Percentiles rank a stretch among this genome's conserved stretches.
Evolutionary conservation across 2,888 invertebrate genomes (phyloP).

Genomic region (Drosophila neonasuta): DNA sequence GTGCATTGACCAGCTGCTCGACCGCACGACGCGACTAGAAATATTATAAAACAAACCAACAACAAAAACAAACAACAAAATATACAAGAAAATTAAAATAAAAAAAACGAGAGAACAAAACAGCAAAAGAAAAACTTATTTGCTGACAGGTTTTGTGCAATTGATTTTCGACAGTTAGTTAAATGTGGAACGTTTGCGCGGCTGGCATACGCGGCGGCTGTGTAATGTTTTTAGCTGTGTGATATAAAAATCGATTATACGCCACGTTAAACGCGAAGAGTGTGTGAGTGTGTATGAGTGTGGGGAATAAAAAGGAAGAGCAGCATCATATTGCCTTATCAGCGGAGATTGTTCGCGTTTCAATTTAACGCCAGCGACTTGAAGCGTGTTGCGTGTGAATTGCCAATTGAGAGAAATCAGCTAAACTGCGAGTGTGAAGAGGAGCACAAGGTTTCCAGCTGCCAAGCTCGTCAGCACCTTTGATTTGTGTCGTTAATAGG

Average conservation of each 20-base stretch:
- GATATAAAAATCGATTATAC: constrained; percentile 71
- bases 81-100: background rate
- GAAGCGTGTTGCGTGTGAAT: constrained; percentile 30
- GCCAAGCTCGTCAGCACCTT: constrained; percentile 38
- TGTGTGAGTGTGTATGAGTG: background rate
- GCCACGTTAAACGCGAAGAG: constrained; percentile 62
- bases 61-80: too few relatives aligned
- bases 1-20: constrained; percentile 48
- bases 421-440: background rate
- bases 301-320: background rate
- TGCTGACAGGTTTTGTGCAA: constrained; percentile 52
- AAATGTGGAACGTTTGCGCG: constrained; percentile 48
- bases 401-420: constrained; percentile 52
- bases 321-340: constrained; percentile 29
- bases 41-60: background rate
- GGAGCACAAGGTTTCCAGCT: background rate
- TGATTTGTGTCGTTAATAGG: constrained; percentile 71
- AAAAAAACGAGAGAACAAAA: background rate
- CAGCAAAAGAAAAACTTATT: background rate
- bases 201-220: constrained; percentile 49
- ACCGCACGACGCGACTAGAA: constrained; percentile 12
- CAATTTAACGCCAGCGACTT: constrained; percentile 72
- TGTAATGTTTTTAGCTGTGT: constrained; percentile 28
- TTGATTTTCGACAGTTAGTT: constrained; percentile 65
- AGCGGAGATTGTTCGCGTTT: constrained; percentile 49